Evolutionary conservation across 2,888 invertebrate species (phyloP).

Genomic region (Epirrhoe alternata): DNA sequence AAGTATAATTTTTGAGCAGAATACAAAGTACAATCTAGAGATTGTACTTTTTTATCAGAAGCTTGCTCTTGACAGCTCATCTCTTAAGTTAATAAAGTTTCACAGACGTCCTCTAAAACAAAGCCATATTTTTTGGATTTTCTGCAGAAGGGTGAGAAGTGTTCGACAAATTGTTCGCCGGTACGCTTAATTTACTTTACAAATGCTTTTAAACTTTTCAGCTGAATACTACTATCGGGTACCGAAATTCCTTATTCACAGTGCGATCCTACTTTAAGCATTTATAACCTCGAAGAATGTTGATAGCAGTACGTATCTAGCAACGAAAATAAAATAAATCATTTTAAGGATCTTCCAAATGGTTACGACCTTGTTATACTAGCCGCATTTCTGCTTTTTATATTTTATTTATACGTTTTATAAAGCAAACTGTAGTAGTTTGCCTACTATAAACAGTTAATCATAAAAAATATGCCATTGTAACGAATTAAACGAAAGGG

Average conservation of each 20-base stretch:
- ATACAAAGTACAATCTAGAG: background rate
- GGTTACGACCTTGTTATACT: background rate
- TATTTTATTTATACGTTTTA: background rate
- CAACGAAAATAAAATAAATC: slow-evolving; percentile 27
- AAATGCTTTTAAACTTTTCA: slow-evolving; percentile 70
- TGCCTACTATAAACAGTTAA: too few species aligned
- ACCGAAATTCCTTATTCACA: slow-evolving; percentile 49
- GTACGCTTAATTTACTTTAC: slow-evolving; percentile 74
- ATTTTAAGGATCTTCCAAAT: slow-evolving; percentile 18
- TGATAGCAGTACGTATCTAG: slow-evolving; percentile 26
- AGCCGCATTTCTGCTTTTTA: background rate
- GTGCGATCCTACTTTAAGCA: slow-evolving; percentile 29
- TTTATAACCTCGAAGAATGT: slow-evolving; percentile 30
- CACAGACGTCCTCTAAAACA: slow-evolving; percentile 33
- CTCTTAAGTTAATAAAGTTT: slow-evolving; percentile 37
- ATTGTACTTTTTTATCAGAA: slow-evolving; percentile 27
- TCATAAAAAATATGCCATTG: too few species aligned
- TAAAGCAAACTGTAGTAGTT: too few species aligned
- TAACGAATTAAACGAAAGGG: background rate
- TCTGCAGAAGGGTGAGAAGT: slow-evolving; percentile 45
- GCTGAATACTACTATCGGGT: slow-evolving; percentile 57
- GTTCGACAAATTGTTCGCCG: slow-evolving; percentile 70
- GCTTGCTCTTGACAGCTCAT: slow-evolving; percentile 36
- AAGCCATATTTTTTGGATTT: slow-evolving; percentile 43
- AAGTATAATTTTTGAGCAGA: background rate